Evolutionary conservation across 2,797 vertebrate species (phyloP), one percentile per base, ranked within the genome.

Genomic region (Cynodonichthys magdalenae): DNA sequence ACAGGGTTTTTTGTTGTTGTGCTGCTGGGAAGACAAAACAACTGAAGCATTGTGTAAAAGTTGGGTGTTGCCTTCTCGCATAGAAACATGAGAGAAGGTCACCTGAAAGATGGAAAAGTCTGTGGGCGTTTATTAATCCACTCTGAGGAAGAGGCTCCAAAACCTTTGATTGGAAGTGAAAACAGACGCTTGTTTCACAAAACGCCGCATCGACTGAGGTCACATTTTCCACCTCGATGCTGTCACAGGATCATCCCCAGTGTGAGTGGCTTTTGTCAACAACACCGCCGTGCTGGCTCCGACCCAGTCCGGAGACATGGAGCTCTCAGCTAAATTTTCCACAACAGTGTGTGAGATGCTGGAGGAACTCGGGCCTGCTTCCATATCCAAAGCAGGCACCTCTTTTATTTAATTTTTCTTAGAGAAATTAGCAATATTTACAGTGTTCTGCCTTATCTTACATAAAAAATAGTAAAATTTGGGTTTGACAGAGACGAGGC

Each of bases 11-110:
- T 45, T 75, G 55, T 58, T 66, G 69, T 68, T n/a, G 15, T 64
- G 20, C 56, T 63, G 69, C 63, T 3, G 19, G 59, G 50, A 44
- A 63, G 57, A 24, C 56, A 57, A 67, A 49, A 59, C 19, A 61
- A 53, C 31, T 34, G 55, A 66, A 19, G 27, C 58, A 61, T 75
- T 80, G 66, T 79, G 41, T 72, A 56, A 71, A 54, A 54, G 45
- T 44, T 70, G 64, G 56, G 71, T 49, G 69, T 67, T 59, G 15
- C 69, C 52, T 11, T 54, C 27, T 31, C 29, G 44, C 31, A 9
- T 24, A 54, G 69, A 15, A 58, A 66, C 51, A 61, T 1, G 5
- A 59, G 36, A 67, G 69, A 60, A 73, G 66, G 72, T 71, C 65
- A 69, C 1, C 14, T 14, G 17, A 18, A 59, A 63, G 61, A 71